Evolutionary conservation across 2,888 invertebrate genomes (phyloP).

Genomic region (Platyscelio sp.): DNA sequence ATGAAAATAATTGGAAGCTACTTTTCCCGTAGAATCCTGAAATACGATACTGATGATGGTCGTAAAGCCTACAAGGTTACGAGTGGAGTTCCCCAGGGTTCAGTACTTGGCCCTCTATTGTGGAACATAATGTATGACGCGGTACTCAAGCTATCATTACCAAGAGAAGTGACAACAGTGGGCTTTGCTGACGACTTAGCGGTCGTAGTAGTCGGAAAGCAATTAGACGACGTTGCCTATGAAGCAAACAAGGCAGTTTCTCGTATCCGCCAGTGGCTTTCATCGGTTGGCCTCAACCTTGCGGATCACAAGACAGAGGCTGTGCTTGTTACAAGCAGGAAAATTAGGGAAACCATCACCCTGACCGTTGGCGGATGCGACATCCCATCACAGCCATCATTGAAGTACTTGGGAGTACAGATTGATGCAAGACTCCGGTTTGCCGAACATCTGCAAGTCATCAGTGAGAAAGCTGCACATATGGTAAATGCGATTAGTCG

Average conservation of each 20-base stretch:
- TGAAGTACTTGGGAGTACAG: conserved; percentile 65
- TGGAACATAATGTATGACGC: conserved; percentile 22
- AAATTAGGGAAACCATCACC: conserved; percentile 22
- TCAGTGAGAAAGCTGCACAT: neutral
- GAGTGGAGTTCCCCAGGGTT: neutral
- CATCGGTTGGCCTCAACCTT: too few relatives aligned
- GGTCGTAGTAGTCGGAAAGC: neutral
- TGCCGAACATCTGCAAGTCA: conserved; percentile 17
- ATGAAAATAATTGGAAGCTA: too few relatives aligned
- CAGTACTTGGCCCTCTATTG: neutral
- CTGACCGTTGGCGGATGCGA: neutral
- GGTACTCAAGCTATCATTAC: neutral
- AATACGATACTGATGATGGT: too few relatives aligned
- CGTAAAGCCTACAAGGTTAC: too few relatives aligned
- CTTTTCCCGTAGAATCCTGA: too few relatives aligned
- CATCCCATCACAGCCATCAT: neutral
- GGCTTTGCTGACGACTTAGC: neutral
- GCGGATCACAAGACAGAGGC: conserved; percentile 71
- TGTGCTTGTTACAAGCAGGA: conserved; percentile 58
- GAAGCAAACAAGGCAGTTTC: conserved; percentile 35
- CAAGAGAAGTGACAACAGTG: conserved; percentile 11
- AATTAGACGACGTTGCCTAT: neutral
- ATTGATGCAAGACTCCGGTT: conserved; percentile 53
- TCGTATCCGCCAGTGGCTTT: too few relatives aligned
- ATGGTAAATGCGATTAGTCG: neutral